These are phyloP conservation scores for Sula dactylatra DNA, from an alignment of 2,113 vertebrate species.

Conservation along the genomic window DNA sequence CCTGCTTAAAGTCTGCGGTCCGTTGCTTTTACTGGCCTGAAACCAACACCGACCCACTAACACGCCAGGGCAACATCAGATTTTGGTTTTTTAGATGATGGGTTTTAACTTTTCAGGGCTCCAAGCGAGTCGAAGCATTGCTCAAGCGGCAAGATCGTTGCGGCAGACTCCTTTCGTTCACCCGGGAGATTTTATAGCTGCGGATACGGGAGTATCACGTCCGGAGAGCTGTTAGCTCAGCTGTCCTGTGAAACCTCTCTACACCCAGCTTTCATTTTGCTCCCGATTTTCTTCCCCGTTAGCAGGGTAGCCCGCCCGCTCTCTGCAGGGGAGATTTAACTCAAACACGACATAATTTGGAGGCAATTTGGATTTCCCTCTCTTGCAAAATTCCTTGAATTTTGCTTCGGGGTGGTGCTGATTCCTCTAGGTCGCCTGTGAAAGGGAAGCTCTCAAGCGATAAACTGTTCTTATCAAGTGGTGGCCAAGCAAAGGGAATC, in stretches of 20 bases:
- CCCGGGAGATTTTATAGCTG: neutral
- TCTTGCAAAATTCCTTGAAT: neutral
- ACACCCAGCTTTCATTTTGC: neutral
- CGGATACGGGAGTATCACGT: neutral
- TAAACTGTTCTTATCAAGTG: too few species aligned
- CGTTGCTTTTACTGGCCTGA: neutral
- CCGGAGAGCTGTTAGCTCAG: neutral
- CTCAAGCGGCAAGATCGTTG: rapidly evolving
- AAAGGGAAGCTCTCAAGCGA: neutral
- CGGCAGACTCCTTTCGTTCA: neutral
- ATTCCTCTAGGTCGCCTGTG: too few species aligned
- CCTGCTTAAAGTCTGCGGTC: neutral
- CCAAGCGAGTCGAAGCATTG: neutral
- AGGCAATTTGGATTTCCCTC: neutral
- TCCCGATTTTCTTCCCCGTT: neutral
- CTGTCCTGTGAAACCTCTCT: neutral
- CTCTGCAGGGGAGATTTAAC: neutral
- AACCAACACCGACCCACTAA: neutral
- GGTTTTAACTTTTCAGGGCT: neutral
- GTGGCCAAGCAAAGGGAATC: neutral
- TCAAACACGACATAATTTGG: neutral
- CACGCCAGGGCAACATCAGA: neutral
- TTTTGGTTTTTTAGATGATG: neutral
- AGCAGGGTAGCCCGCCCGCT: neutral
- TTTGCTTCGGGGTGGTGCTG: neutral